These are phyloP conservation scores for Tragelaphus buxtoni DNA, from an alignment of 2,113 vertebrate species.

Conservation along the genomic window DNA sequence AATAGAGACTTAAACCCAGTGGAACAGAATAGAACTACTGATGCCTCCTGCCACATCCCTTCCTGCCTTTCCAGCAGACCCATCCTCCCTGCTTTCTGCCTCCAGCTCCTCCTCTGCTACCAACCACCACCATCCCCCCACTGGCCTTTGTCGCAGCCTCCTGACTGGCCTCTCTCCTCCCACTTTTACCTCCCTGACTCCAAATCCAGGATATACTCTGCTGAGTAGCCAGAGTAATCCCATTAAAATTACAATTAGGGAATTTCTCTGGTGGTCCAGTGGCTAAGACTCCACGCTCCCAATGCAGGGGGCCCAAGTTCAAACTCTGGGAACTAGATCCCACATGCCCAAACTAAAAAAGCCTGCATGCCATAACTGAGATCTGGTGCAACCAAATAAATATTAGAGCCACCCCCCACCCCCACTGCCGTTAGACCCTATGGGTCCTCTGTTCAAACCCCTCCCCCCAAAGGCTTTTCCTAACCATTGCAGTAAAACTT, in stretches of 20 bases:
- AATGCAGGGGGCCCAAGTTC: background rate
- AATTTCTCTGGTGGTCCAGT: background rate
- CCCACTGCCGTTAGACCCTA: background rate
- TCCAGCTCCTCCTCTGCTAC: background rate
- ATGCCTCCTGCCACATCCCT: background rate
- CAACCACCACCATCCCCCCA: background rate
- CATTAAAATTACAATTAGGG: background rate
- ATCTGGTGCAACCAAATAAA: background rate
- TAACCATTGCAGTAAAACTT: background rate
- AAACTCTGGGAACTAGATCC: background rate
- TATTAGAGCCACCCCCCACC: background rate
- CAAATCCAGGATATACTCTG: background rate
- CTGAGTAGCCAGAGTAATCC: background rate
- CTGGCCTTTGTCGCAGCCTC: background rate
- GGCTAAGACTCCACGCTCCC: background rate
- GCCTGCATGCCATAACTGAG: background rate
- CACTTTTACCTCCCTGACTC: background rate
- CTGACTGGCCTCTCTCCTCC: background rate
- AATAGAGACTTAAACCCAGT: background rate
- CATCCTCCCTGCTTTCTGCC: background rate
- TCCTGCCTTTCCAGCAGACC: background rate
- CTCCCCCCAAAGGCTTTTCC: background rate
- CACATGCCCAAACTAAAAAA: background rate
- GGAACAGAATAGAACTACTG: background rate
- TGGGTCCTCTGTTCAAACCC: background rate